These are phyloP conservation scores for Varecia variegata DNA, from an alignment of 2,797 vertebrate genomes.

Conservation along the genomic window DNA sequence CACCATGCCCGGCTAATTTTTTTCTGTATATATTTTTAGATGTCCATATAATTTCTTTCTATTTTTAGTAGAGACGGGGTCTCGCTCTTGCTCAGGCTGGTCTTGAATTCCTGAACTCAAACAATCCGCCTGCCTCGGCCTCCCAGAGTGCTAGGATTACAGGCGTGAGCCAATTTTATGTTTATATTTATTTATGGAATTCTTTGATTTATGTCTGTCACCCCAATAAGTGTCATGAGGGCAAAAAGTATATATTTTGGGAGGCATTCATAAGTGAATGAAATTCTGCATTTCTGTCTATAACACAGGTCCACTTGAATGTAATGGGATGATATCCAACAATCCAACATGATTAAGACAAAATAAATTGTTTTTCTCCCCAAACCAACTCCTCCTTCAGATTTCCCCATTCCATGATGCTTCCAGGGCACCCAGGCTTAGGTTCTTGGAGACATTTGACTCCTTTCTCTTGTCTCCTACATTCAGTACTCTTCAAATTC, in stretches of 20 bases:
- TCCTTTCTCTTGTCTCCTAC: neutral
- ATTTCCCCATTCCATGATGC: neutral
- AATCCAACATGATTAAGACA: neutral
- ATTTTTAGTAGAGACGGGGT: no score
- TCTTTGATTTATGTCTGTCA: conserved; percentile 13
- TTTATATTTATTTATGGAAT: neutral
- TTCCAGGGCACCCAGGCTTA: neutral
- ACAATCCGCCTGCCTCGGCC: no score
- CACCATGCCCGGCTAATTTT: no score
- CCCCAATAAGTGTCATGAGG: neutral
- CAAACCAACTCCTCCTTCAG: neutral
- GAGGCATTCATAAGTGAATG: neutral
- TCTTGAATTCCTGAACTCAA: no score
- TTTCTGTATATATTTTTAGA: no score
- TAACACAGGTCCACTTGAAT: neutral
- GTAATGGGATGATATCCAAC: neutral
- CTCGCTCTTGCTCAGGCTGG: no score
- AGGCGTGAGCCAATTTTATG: no score
- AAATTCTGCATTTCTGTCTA: neutral
- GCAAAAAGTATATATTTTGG: neutral
- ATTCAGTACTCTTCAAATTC: neutral
- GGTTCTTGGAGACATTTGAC: neutral
- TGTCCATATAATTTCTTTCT: no score
- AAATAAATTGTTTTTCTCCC: conserved; percentile 9
- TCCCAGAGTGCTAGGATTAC: no score